A percentile compares a stretch with the other conserved stretches of the same genome.
These are phyloP conservation scores for Paramisgurnus dabryanus DNA, from an alignment of 2,113 vertebrate genomes.

Conservation along the genomic window DNA sequence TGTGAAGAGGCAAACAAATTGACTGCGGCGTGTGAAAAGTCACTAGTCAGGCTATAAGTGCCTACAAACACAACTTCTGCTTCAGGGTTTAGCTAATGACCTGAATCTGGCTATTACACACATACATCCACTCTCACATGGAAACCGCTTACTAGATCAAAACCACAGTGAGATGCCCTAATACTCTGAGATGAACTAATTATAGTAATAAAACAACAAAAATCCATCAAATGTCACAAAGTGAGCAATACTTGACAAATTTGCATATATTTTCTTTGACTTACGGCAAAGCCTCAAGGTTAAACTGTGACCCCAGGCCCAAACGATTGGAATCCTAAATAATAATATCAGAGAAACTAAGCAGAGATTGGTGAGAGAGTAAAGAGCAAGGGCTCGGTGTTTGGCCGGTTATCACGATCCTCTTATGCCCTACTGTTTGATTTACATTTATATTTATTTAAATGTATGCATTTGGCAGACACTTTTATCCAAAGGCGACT, in stretches of 20 bases:
- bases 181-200: background rate
- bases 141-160: background rate
- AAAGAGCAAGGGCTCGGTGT: no score
- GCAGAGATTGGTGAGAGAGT: no score
- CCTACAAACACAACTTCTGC: slow-evolving; percentile 9
- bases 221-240: background rate
- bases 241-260: background rate
- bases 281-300: background rate
- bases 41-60: background rate
- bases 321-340: background rate
- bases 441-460: no score
- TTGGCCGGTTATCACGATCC: no score
- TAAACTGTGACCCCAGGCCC: background rate
- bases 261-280: background rate
- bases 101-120: slow-evolving; percentile 7
- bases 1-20: slow-evolving; percentile 12
- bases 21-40: slow-evolving; percentile 20
- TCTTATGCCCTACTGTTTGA: no score
- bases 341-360: no score
- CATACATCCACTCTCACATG: background rate
- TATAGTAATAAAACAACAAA: background rate
- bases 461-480: no score
- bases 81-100: slow-evolving; percentile 38
- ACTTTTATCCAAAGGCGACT: no score
- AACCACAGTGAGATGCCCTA: background rate